Conservation (phyloP, 1,140 invertebrate genomes). For the Drosophila kurseongensis region DNA sequence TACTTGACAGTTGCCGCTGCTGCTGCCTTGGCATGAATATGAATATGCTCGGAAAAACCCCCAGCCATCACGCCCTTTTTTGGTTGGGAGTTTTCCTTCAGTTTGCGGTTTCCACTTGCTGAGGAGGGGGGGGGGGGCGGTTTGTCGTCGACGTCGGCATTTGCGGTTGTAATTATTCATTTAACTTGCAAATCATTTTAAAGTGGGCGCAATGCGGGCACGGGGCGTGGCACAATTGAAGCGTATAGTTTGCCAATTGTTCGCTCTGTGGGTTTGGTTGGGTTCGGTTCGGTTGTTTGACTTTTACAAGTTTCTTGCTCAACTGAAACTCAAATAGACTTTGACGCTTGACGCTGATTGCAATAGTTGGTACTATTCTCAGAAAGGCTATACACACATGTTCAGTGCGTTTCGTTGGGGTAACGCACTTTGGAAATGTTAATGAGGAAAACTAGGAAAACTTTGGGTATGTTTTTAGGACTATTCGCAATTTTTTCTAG, state of each 20-base stretch:
- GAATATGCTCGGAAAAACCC: constrained; percentile 47
- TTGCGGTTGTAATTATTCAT: constrained; percentile 81
- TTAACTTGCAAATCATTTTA: constrained; percentile 81
- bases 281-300: constrained; percentile 60
- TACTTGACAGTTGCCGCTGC: constrained; percentile 70
- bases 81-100: constrained; percentile 28
- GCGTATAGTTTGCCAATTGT: constrained; percentile 79
- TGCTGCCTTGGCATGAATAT: constrained; percentile 65
- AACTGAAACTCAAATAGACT: constrained; percentile 76
- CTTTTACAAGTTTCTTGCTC: constrained; percentile 70
- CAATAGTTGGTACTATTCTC: constrained; percentile 59
- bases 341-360: constrained; percentile 80
- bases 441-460: constrained; percentile 12
- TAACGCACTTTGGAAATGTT: constrained; percentile 7
- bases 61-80: not conserved
- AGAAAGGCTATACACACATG: constrained; percentile 2
- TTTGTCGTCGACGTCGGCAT: constrained; percentile 35
- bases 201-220: constrained; percentile 27
- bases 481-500: not conserved
- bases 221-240: constrained; percentile 66
- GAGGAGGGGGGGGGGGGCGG: not conserved
- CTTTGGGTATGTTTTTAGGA: not conserved
- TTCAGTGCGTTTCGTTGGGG: constrained; percentile 21
- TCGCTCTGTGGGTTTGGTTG: constrained; percentile 34
- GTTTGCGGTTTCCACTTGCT: constrained; percentile 28